Evolutionary conservation across 2,113 vertebrate genomes (phyloP).

Genomic region (Rhabdornis inornatus): DNA sequence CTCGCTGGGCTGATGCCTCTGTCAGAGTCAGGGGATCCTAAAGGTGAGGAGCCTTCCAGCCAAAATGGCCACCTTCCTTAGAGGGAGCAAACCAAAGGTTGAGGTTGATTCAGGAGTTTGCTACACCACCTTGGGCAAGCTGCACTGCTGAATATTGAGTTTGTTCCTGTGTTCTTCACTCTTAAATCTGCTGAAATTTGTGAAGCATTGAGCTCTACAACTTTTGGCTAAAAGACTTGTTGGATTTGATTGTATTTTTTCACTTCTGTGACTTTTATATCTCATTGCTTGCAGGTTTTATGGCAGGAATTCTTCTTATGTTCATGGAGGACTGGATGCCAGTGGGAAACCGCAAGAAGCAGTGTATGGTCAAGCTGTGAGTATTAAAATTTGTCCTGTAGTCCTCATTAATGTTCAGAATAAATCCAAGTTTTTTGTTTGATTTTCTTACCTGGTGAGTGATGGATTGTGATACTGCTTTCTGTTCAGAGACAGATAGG

Average conservation of each 20-base stretch:
- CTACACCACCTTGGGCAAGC: rapidly evolving
- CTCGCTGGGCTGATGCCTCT: not conserved
- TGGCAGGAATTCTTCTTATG: conserved; percentile 95
- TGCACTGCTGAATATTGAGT: not conserved
- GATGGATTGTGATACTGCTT: rapidly evolving
- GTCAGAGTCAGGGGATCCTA: not conserved
- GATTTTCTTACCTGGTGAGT: not conserved
- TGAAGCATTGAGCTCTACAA: not conserved
- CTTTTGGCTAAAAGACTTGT: not conserved
- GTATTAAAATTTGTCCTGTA: conserved; percentile 52
- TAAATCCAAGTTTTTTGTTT: not conserved
- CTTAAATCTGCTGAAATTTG: not conserved
- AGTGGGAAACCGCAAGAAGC: conserved; percentile 93
- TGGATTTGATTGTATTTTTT: not conserved
- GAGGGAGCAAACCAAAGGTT: not conserved
- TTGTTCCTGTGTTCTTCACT: not conserved
- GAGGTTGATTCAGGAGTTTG: not conserved
- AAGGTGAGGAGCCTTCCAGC: not conserved
- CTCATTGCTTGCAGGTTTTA: conserved; percentile 84
- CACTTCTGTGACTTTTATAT: not conserved
- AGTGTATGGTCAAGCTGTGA: conserved; percentile 95
- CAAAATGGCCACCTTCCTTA: not conserved
- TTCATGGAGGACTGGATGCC: conserved; percentile 93
- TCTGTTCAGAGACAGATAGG: not conserved
- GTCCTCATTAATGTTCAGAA: not conserved